A percentile compares a stretch with the other conserved stretches of the same genome.
Evolutionary conservation across 2,797 vertebrate genomes (phyloP).

Genomic region (Falco peregrinus): DNA sequence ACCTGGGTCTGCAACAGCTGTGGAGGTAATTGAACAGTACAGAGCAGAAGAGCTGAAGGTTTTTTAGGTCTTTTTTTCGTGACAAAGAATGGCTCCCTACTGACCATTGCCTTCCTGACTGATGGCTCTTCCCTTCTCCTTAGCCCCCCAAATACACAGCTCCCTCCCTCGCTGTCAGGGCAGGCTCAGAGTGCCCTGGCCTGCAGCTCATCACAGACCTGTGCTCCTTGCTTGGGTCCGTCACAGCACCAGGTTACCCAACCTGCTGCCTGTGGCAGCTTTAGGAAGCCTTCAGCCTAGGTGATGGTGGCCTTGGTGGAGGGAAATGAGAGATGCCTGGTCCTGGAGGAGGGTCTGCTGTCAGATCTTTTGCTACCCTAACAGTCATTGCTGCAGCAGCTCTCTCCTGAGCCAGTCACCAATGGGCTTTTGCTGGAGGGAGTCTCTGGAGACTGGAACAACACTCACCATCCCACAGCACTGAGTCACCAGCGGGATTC

Average conservation of each 20-base stretch:
- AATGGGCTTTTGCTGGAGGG: background rate
- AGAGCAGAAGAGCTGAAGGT: background rate
- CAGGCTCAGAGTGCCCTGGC: background rate
- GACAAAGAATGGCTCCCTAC: background rate
- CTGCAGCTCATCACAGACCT: background rate
- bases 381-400: background rate
- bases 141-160: background rate
- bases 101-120: background rate
- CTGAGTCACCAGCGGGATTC: conserved; percentile 20
- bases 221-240: background rate
- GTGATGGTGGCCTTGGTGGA: background rate
- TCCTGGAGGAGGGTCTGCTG: background rate
- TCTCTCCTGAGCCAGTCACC: background rate
- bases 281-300: background rate
- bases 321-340: background rate
- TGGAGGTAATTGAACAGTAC: background rate
- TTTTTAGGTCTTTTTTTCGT: background rate
- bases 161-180: background rate
- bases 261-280: background rate
- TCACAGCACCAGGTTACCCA: too few relatives aligned
- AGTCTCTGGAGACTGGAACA: background rate
- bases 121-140: background rate
- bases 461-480: background rate
- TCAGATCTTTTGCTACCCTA: background rate
- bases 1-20: background rate